Evolutionary conservation across 2,113 vertebrate genomes (phyloP).

Genomic region (Oncorhynchus masou): DNA sequence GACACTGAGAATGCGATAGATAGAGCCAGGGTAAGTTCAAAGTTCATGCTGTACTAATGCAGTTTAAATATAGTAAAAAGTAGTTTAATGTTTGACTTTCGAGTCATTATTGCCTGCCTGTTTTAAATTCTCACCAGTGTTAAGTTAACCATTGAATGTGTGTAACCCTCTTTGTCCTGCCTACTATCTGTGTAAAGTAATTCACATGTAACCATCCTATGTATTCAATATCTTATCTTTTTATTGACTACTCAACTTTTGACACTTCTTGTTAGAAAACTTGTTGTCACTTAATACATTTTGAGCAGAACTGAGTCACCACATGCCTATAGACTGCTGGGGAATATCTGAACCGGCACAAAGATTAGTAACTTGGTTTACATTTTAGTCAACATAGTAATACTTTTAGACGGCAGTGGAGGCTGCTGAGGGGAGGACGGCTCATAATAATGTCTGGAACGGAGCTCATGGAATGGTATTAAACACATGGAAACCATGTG

Average conservation of each 20-base stretch:
- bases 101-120: not conserved
- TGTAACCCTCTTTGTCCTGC: too few species aligned
- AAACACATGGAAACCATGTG: too few species aligned
- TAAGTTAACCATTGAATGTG: too few species aligned
- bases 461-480: too few species aligned
- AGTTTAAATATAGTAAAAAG: not conserved
- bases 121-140: not conserved
- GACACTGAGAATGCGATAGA: not conserved
- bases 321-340: not conserved
- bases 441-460: too few species aligned
- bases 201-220: too few species aligned
- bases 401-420: not conserved
- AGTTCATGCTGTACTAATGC: not conserved
- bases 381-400: not conserved
- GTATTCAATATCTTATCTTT: not conserved
- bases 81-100: too few species aligned
- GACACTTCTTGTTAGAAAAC: not conserved
- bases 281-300: not conserved
- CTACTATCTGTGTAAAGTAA: too few species aligned
- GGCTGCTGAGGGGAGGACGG: too few species aligned
- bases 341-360: not conserved
- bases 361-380: not conserved
- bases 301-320: not conserved
- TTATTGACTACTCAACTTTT: not conserved
- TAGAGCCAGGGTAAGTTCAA: conserved; percentile 6